Conservation (phyloP, 2,113 vertebrate genomes). For the Dryoscopus gambensis region DNA sequence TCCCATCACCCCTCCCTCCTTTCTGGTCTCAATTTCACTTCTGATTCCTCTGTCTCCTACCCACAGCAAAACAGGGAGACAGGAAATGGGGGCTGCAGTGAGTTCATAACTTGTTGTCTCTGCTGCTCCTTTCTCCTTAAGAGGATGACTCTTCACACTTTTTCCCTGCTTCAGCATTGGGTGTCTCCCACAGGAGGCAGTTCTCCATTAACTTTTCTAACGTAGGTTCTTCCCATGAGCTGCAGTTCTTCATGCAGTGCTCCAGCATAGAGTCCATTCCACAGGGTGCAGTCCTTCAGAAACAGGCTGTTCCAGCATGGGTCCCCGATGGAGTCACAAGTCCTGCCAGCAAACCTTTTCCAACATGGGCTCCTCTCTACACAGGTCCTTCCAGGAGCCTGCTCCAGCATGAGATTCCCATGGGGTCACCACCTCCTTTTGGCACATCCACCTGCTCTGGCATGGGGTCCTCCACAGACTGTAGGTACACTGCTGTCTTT, state of each 20-base stretch:
- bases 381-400: neutral
- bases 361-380: neutral
- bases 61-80: neutral
- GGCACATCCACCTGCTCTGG: neutral
- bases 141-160: neutral
- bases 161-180: neutral
- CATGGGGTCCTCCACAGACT: accelerated
- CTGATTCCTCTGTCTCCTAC: neutral
- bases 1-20: neutral
- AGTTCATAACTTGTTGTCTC: accelerated
- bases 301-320: accelerated
- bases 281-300: neutral
- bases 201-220: neutral
- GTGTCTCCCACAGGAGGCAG: neutral
- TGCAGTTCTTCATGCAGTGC: neutral
- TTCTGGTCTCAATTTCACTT: neutral
- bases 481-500: neutral
- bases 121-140: neutral
- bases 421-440: neutral
- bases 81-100: neutral
- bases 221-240: accelerated
- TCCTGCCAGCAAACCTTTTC: neutral
- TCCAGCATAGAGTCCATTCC: neutral
- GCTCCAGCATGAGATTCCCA: neutral
- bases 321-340: neutral